Evolutionary conservation across 2,797 vertebrate genomes (phyloP), one percentile per base, ranked within the genome.

Genomic region (Leptodactylus fallax): DNA sequence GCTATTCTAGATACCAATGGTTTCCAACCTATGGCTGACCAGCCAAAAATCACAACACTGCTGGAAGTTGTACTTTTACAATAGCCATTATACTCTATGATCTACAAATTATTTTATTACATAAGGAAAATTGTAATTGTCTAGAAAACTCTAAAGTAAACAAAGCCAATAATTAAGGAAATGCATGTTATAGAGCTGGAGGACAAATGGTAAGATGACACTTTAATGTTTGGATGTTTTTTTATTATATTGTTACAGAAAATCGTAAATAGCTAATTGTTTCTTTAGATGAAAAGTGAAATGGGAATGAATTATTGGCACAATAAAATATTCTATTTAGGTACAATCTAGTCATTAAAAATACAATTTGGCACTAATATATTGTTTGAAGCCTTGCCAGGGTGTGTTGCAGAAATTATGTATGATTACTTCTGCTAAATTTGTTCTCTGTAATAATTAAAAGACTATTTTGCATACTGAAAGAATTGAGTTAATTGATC

Each of bases 391-490:
- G 67, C 88, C 88, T 86, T 89, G 88, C 88, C 88, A 89, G 88
- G 85, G 85, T 86, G 85, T 89, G 88, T 89, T 85, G 81, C 67
- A 86, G 84, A 89, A 86, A 89, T 89, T 82, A 89, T 86, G 88
- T 89, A 86, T 86, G 88, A 89, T 89, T 89, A 89, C 88, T 89
- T 89, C 88, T 89, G 88, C 88, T 89, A 89, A 83, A 89, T 89
- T 89, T 89, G 71, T 83, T 89, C 88, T 86, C 79, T 89, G 88
- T 86, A 86, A 86, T 89, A 89, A 89, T 89, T 89, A 89, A 89
- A 89, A 86, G 84, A 89, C 88, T 89, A 86, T 86, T 89, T 89
- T 89, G 85, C 80, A 89, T 89, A 83, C 88, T 83, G 80, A 67
- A 89, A 89, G 88, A 89, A 89, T 89, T 81, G 79, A 86, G 88